A percentile compares a stretch with the other conserved stretches of the same genome.
Evolutionary conservation across 2,113 vertebrate species (phyloP).

Genomic region (Caretta caretta): DNA sequence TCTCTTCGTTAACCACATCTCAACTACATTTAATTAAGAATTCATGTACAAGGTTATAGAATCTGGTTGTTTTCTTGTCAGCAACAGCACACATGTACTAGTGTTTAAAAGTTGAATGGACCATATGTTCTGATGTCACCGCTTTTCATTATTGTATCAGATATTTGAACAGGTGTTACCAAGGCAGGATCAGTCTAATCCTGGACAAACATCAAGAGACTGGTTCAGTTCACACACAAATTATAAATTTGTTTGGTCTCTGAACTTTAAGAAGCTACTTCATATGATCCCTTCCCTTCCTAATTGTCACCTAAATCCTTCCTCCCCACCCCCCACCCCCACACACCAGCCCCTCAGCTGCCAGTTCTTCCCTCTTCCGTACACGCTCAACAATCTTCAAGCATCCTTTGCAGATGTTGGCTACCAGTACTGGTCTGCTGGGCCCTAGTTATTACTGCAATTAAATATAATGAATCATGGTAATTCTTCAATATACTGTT

Average conservation of each 20-base stretch:
- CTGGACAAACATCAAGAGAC: background rate
- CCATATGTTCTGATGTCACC: conserved; percentile 34
- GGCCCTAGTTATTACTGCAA: background rate
- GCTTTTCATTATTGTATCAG: conserved; percentile 31
- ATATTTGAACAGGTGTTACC: conserved; percentile 15
- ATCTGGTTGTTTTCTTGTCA: conserved; percentile 65
- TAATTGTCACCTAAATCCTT: background rate
- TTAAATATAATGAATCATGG: background rate
- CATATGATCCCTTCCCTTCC: background rate
- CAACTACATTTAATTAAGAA: conserved; percentile 63
- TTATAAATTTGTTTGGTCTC: background rate
- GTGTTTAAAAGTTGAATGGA: conserved; percentile 42
- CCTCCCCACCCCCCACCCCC: background rate
- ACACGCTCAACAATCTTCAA: background rate
- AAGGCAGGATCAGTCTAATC: background rate
- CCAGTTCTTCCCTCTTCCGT: background rate
- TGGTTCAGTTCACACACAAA: background rate
- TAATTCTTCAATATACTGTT: background rate
- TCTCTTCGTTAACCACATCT: conserved; percentile 57
- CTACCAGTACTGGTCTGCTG: conserved; percentile 27
- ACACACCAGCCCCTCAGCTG: background rate
- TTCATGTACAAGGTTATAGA: conserved; percentile 47
- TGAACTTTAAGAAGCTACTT: conserved; percentile 43
- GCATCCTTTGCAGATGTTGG: background rate
- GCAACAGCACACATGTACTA: background rate